Evolutionary conservation across 2,797 vertebrate genomes (phyloP), one percentile per base, ranked within the genome.

Genomic region (Myripristis jacobus): DNA sequence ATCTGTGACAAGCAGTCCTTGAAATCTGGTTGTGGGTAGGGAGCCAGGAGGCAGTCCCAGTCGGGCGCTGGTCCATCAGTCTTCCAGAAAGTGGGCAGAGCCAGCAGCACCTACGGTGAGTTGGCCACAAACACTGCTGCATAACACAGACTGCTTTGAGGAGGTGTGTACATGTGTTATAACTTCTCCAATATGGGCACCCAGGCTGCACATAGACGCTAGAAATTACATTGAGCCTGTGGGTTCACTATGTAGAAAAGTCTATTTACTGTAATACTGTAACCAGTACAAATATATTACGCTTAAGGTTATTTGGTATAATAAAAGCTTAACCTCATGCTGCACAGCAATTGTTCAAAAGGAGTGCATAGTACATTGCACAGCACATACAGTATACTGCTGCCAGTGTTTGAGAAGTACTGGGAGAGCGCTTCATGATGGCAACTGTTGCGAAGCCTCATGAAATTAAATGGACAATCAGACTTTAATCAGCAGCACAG

Each of bases 1-100:
- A 91, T 92, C 88, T 93, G 89, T 92, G 91, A 93, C 89, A 92
- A 90, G 81, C 85, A 76, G 87, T 73, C 80, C 86, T 89, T 91
- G 89, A 92, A 92, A 92, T 91, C 73, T 89, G 82, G 73, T 86
- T 70, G 76, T 84, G 80, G 85, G 81, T 87, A 70, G 51, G 78
- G 76, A 85, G 87, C 89, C 89, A 91, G 87, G 77, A 88, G 79
- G 79, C 84, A 81, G 82, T 83, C 89, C 90, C 89, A 84, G 87
- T 72, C 73, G 70, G 87, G 87, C 71, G 11, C 84, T 75, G 86
- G 66, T 90, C 88, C 88, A 93, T 92, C 90, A 86, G 80, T 92
- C 90, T 91, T 91, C 86, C 75, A 90, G 82, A 91, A 87, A 89
- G 88, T 89, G 85, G 89, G 84, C 88, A 86, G 79, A 89, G 88